Percentiles rank a stretch among this genome's conserved stretches.
These are phyloP conservation scores for Drosophila kepulauana DNA, from an alignment of 1,140 invertebrate genomes.

Conservation along the genomic window DNA sequence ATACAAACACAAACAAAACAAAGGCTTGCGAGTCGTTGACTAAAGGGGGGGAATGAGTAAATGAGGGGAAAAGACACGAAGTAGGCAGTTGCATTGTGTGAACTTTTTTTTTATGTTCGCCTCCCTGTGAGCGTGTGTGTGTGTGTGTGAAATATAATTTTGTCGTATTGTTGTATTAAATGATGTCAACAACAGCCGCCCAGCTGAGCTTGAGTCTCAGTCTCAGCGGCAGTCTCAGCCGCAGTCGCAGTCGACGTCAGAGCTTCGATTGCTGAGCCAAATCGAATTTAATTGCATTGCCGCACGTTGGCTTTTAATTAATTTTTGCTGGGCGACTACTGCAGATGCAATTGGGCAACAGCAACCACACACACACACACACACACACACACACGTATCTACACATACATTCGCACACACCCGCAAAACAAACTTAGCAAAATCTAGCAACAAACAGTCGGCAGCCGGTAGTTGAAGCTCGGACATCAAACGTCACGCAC, in stretches of 20 bases:
- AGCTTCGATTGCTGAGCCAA: conserved; percentile 63
- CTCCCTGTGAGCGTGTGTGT: neutral
- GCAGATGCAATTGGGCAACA: conserved; percentile 14
- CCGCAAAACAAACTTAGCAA: conserved; percentile 67
- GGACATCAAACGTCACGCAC: conserved; percentile 81
- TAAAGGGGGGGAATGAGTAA: neutral
- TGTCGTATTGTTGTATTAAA: conserved; percentile 81
- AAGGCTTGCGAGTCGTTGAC: conserved; percentile 24
- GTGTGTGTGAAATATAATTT: conserved; percentile 73
- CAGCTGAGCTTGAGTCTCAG: conserved; percentile 63
- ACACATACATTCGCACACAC: neutral
- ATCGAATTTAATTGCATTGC: conserved; percentile 83
- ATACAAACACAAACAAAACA: conserved; percentile 71
- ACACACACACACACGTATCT: conserved; percentile 17
- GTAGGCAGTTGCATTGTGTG: conserved; percentile 68
- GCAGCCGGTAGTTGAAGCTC: conserved; percentile 58
- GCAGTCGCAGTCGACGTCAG: conserved; percentile 17
- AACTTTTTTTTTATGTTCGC: conserved; percentile 58
- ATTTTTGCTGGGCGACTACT: conserved; percentile 69
- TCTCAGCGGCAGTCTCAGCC: conserved; percentile 16
- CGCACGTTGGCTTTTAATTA: conserved; percentile 82
- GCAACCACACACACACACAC: neutral
- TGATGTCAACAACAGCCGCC: conserved; percentile 81
- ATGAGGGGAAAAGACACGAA: neutral
- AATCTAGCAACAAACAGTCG: conserved; percentile 51